phyloP scores from a whole-genome alignment of 1,140 invertebrate genomes.

The Cydia amplana region DNA sequence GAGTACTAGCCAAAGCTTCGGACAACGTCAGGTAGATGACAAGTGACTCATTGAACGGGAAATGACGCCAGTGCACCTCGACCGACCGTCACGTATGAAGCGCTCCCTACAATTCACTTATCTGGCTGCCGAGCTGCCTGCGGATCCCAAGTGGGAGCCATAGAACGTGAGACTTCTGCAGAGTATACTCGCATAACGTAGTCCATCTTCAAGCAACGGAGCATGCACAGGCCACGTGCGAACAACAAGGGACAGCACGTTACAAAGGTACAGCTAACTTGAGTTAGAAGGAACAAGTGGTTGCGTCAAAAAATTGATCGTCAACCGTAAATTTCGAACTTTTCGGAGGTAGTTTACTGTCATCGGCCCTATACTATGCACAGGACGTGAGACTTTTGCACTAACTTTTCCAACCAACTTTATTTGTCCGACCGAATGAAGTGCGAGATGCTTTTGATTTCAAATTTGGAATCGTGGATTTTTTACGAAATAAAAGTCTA shows the following conservation, averaged over 20 bases:
- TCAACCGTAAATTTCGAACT: not conserved
- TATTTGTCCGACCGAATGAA: slow-evolving; percentile 30
- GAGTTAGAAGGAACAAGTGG: not conserved
- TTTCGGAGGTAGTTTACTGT: not conserved
- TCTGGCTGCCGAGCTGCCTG: slow-evolving; percentile 41
- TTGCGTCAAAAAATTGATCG: not conserved
- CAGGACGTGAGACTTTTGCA: slow-evolving; percentile 44
- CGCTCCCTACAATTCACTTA: slow-evolving; percentile 61
- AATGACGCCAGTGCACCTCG: slow-evolving; percentile 40
- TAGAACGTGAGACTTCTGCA: slow-evolving; percentile 50
- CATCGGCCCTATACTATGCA: not conserved
- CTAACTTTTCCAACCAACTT: slow-evolving; percentile 31
- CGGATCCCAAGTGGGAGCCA: slow-evolving; percentile 48
- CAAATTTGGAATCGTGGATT: slow-evolving; percentile 21
- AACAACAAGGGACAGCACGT: not conserved
- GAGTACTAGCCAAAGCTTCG: too few relatives aligned
- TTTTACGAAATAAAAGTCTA: not conserved
- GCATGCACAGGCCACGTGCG: not conserved
- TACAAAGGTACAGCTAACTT: not conserved
- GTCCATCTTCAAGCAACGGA: not conserved
- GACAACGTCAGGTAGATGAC: too few relatives aligned
- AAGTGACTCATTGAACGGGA: slow-evolving; percentile 1
- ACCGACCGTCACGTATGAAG: slow-evolving; percentile 51
- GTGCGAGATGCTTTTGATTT: slow-evolving; percentile 31
- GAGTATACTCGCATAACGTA: not conserved